phyloP scores from a whole-genome alignment of 2,888 invertebrate species.

The Fissipunctia ypsillon region DNA sequence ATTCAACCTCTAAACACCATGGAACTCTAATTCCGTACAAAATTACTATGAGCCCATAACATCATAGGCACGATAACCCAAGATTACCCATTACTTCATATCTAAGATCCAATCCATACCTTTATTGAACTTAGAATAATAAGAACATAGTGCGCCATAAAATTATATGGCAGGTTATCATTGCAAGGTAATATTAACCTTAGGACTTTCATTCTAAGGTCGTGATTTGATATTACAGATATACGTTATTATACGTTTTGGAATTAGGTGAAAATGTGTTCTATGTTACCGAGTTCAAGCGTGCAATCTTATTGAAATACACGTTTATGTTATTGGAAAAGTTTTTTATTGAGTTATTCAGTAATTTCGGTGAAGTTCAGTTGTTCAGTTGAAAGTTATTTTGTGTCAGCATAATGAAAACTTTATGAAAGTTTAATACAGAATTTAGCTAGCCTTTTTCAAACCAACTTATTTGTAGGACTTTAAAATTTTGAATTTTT shows the following conservation, averaged over 20 bases:
- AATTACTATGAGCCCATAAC: constrained; percentile 33
- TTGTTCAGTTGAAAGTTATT: constrained; percentile 16
- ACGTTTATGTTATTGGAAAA: constrained; percentile 47
- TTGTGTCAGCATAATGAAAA: constrained; percentile 1
- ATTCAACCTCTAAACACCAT: neutral
- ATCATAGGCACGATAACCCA: constrained; percentile 34
- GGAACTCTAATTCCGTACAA: neutral
- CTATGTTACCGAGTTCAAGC: constrained; percentile 43
- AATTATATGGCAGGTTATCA: constrained; percentile 67
- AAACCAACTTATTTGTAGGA: neutral
- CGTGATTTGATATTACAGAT: constrained; percentile 58
- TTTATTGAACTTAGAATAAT: constrained; percentile 69
- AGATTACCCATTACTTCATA: constrained; percentile 51
- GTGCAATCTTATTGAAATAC: constrained; percentile 58
- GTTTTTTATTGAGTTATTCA: constrained; percentile 33
- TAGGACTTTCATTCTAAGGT: constrained; percentile 56
- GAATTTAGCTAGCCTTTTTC: neutral
- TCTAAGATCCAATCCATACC: constrained; percentile 58
- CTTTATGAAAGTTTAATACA: neutral
- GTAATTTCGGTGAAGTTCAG: neutral
- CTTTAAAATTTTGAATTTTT: neutral
- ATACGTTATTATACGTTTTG: constrained; percentile 41
- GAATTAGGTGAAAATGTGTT: constrained; percentile 59
- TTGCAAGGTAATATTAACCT: constrained; percentile 61
- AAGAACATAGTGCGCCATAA: constrained; percentile 67